These are phyloP conservation scores for Gambusia affinis DNA, from an alignment of 2,113 vertebrate genomes.

Conservation along the genomic window DNA sequence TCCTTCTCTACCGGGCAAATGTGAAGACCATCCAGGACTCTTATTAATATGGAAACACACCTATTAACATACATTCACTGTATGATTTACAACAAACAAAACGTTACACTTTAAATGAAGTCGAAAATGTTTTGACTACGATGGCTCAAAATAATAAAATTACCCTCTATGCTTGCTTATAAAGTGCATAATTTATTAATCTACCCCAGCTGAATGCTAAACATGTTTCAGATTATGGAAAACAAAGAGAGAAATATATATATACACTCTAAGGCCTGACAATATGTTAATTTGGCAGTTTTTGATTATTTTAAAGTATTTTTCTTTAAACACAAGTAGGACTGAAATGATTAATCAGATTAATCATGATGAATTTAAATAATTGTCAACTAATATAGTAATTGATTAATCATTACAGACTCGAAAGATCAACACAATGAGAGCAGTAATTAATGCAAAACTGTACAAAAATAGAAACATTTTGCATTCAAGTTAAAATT, in stretches of 20 bases:
- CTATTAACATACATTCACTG: background rate
- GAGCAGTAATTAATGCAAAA: too few relatives aligned
- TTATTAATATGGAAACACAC: background rate
- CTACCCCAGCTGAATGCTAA: background rate
- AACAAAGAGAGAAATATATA: background rate
- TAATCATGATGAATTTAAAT: too few relatives aligned
- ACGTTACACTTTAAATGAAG: background rate
- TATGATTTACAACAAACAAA: background rate
- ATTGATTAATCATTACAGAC: too few relatives aligned
- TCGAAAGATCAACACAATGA: too few relatives aligned
- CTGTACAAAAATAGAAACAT: too few relatives aligned
- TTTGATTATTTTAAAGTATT: background rate
- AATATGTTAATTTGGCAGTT: background rate
- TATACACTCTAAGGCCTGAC: background rate
- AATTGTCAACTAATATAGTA: too few relatives aligned
- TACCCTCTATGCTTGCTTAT: background rate
- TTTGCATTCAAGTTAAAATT: too few relatives aligned
- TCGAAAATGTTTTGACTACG: background rate
- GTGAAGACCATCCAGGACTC: slow-evolving; percentile 21
- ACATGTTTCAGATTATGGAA: background rate
- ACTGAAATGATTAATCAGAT: too few relatives aligned
- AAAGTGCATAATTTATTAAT: background rate
- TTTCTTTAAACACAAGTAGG: background rate
- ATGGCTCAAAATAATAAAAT: background rate
- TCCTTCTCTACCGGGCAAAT: slow-evolving; percentile 25